Conservation (phyloP, 2,888 invertebrate species). For the Tuberolachnus salignus region DNA sequence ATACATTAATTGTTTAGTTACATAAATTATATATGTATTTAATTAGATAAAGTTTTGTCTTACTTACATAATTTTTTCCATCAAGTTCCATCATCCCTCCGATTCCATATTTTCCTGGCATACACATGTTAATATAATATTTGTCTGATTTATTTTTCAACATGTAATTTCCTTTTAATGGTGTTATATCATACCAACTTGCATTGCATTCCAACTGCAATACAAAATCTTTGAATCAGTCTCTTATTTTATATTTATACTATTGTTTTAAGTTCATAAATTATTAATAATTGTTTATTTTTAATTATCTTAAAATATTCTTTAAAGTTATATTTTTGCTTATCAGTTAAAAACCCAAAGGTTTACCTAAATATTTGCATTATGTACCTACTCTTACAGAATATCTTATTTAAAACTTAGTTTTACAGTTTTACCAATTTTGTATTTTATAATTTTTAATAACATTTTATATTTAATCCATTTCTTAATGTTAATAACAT, state of each 20-base stretch:
- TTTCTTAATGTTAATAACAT: background rate
- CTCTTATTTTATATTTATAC: background rate
- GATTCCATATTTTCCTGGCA: background rate
- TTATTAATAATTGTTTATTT: background rate
- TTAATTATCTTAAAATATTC: too few relatives aligned
- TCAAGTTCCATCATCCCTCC: slow-evolving; percentile 10
- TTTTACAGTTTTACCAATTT: too few relatives aligned
- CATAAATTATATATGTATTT: background rate
- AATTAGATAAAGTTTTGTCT: background rate
- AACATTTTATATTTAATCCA: too few relatives aligned
- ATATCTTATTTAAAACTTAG: too few relatives aligned
- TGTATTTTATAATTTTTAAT: too few relatives aligned
- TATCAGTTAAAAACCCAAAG: too few relatives aligned
- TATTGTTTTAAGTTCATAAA: too few relatives aligned
- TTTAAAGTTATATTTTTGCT: too few relatives aligned
- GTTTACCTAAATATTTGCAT: too few relatives aligned
- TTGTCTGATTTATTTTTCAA: background rate
- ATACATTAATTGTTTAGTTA: too few relatives aligned
- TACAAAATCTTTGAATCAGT: background rate
- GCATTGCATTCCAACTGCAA: slow-evolving; percentile 24
- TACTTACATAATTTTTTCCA: slow-evolving; percentile 39
- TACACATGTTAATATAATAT: slow-evolving; percentile 34
- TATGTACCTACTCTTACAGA: too few relatives aligned
- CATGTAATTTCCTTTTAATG: slow-evolving; percentile 32
- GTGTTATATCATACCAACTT: background rate